Base-by-base conservation (phyloP, 2,888 invertebrate genomes). In the Drosophila paramelanica region DNA sequence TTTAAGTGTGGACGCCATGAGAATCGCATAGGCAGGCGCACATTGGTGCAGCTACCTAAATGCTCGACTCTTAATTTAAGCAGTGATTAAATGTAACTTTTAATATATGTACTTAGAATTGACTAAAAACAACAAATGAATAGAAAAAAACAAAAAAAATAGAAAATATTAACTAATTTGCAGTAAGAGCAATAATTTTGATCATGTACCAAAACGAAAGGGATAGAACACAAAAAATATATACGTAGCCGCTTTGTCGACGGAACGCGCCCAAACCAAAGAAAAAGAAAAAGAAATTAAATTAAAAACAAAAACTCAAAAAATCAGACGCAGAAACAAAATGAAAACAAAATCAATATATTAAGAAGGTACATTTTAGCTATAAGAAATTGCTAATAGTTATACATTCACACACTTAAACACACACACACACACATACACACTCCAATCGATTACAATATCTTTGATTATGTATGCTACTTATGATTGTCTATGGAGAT, bases 241-340 rank as follows among this genome's bases (percentile, higher is more conserved):
- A 73, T 68, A 86, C 67, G 67, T 82, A 83, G 82, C 82, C 82
- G 82, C 82, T 76, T 82, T 77, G 82, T 83, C 82, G 68, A 83
- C 73, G 65, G 77, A 83, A 83, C 77, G 82, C 82, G 82, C 82
- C 82, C 82, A 53, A 73, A 42, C 39, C 25, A 25, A 62, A 51
- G 27, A 46, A 38, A 56, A 46, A 38, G 49, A 20, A 31, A 58
- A 46, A 23, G 4, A 23, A 17, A 17, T 17, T 23, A 4, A 61
- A 51, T 55, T 25, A 62, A 47, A 47, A 64, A 49, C 27, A 31
- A 20, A 31, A 56, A 43, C 23, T 43, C 55, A 10, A 53, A 17
- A 45, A 50, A 52, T 11, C 27, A 50, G 27, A 50, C 14, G 33
- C 27, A 58, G 36, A 43, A 50, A 58, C 38, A 41, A 57, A 33